phyloP scores from a whole-genome alignment of 2,888 invertebrate species.

The Creontiades dilutus region DNA sequence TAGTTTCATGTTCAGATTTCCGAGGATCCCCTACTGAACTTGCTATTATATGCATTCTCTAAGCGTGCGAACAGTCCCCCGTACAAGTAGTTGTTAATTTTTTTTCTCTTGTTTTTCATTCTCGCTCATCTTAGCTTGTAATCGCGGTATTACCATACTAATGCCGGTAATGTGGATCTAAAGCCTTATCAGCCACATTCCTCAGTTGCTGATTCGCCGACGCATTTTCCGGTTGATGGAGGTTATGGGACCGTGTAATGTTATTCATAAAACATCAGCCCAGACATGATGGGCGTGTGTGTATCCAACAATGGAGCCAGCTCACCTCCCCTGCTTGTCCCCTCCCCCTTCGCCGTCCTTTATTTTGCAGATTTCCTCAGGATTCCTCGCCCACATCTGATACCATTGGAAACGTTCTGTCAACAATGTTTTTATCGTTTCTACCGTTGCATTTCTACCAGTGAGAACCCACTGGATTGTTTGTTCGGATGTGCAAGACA shows the following conservation, averaged over 20 bases:
- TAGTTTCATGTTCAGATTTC: background rate
- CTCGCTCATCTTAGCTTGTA: background rate
- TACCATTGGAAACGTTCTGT: too few species aligned
- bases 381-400: too few species aligned
- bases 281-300: too few species aligned
- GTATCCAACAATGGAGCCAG: too few species aligned
- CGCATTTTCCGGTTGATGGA: constrained; percentile 54
- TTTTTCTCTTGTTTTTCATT: background rate
- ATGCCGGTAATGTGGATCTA: constrained; percentile 44
- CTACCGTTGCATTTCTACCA: too few species aligned
- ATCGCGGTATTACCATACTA: constrained; percentile 50
- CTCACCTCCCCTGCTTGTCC: too few species aligned
- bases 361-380: too few species aligned
- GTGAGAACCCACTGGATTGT: too few species aligned
- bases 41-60: constrained; percentile 2
- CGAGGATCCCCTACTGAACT: background rate
- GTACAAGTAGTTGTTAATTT: background rate
- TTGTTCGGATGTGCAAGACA: too few species aligned
- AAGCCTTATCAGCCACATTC: constrained; percentile 52
- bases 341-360: too few species aligned
- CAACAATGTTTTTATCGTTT: too few species aligned
- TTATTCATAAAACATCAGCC: constrained; percentile 45
- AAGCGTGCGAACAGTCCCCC: constrained; percentile 17
- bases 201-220: background rate
- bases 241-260: constrained; percentile 57